Percentiles rank a stretch among this genome's conserved stretches.
phyloP scores from a whole-genome alignment of 2,797 vertebrate species.

The Pipistrellus pipistrellus region DNA sequence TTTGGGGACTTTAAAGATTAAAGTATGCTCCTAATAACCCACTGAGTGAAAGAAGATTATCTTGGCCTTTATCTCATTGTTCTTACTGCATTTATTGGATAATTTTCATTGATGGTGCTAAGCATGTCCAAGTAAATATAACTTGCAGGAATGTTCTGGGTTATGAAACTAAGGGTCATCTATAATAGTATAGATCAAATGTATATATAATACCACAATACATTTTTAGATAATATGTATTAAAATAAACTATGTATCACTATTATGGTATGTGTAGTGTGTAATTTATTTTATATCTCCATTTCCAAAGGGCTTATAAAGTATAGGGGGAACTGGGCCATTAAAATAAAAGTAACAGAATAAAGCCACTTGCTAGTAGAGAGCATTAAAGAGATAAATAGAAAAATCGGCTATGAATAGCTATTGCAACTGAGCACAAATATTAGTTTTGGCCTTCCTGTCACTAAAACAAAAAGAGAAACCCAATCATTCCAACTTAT shows the following conservation, averaged over 20 bases:
- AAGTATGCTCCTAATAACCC: slow-evolving; percentile 14
- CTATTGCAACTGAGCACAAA: slow-evolving; percentile 41
- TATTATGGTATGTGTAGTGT: background rate
- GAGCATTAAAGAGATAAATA: slow-evolving; percentile 3
- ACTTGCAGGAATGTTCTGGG: slow-evolving; percentile 32
- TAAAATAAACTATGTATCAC: background rate
- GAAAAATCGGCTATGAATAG: background rate
- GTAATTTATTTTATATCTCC: slow-evolving; percentile 28
- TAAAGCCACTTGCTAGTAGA: slow-evolving; percentile 22
- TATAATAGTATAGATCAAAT: slow-evolving; percentile 39
- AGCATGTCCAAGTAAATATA: background rate
- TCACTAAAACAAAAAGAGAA: background rate
- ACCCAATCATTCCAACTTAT: background rate
- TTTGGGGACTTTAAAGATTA: slow-evolving; percentile 46
- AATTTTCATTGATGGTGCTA: slow-evolving; percentile 37
- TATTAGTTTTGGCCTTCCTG: slow-evolving; percentile 55
- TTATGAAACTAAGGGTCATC: slow-evolving; percentile 33
- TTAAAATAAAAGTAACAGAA: slow-evolving; percentile 17
- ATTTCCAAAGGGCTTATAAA: slow-evolving; percentile 58
- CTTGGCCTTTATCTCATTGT: background rate
- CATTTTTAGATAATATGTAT: background rate
- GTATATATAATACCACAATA: background rate
- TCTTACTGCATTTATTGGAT: slow-evolving; percentile 45
- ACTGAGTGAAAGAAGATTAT: background rate
- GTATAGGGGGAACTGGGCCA: background rate